Conservation (phyloP, 2,113 vertebrate species). For the Loxodonta africana region DNA sequence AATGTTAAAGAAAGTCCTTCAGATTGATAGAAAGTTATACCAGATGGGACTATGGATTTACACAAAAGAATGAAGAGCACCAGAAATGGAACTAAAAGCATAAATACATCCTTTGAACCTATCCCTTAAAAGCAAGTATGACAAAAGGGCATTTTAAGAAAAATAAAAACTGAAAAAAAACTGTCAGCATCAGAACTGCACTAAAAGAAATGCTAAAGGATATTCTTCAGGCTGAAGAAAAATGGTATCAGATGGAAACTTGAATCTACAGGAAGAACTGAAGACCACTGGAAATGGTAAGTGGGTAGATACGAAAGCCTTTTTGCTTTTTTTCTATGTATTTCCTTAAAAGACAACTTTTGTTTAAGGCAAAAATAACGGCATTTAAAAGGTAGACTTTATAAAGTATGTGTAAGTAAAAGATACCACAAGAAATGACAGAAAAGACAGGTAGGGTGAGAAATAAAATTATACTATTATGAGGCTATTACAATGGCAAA, state of each 20-base stretch:
- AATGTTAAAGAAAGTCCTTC: neutral
- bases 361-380: neutral
- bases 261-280: neutral
- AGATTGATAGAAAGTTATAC: neutral
- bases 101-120: neutral
- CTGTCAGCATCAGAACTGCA: neutral
- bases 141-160: constrained; percentile 4
- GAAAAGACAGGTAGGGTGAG: neutral
- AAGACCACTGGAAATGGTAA: neutral
- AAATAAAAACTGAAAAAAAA: constrained; percentile 13
- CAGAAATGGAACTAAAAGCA: neutral
- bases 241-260: too few relatives aligned
- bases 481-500: neutral
- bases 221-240: too few relatives aligned
- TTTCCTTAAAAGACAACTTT: neutral
- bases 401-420: neutral
- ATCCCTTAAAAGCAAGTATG: neutral
- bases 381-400: neutral
- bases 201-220: neutral
- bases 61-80: neutral
- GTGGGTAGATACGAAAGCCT: neutral
- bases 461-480: neutral
- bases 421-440: neutral
- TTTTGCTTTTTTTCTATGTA: neutral
- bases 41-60: neutral